Percentiles rank a stretch among this genome's conserved stretches.
phyloP scores from a whole-genome alignment of 2,888 invertebrate species.

The Dyspetes luteomarginatus region DNA sequence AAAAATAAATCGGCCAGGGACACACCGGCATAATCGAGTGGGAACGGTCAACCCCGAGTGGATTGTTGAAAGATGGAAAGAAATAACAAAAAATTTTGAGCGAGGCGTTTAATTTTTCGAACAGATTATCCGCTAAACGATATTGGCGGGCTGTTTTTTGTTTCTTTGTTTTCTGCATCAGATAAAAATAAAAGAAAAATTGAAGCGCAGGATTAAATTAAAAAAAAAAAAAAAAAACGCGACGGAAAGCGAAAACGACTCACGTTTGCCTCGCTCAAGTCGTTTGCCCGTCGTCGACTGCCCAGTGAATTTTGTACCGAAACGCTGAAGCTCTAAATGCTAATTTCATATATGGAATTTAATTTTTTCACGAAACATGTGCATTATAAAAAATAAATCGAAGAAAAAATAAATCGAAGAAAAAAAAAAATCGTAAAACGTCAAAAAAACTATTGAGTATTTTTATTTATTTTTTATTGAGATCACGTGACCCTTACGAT shows the following conservation, averaged over 20 bases:
- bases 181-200: slow-evolving; percentile 3
- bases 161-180: slow-evolving; percentile 33
- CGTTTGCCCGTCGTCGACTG: slow-evolving; percentile 72
- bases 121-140: slow-evolving; percentile 70
- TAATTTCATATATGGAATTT: slow-evolving; percentile 83
- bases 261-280: slow-evolving; percentile 59
- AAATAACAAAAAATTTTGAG: slow-evolving; percentile 54
- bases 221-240: slow-evolving; percentile 56
- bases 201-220: slow-evolving; percentile 18
- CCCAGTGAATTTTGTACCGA: slow-evolving; percentile 82
- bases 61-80: slow-evolving; percentile 44
- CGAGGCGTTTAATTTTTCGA: slow-evolving; percentile 72
- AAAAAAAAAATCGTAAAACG: slow-evolving; percentile 83
- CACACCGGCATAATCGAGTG: slow-evolving; percentile 30
- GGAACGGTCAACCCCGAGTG: slow-evolving; percentile 4
- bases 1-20: slow-evolving; percentile 13
- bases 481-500: no score
- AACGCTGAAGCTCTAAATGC: slow-evolving; percentile 79
- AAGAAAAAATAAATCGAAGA: slow-evolving; percentile 81
- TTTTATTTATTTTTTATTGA: no score
- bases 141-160: slow-evolving; percentile 62
- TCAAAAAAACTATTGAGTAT: no score
- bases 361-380: slow-evolving; percentile 84
- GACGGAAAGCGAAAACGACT: slow-evolving; percentile 59
- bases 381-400: slow-evolving; percentile 83